A percentile compares a stretch with the other conserved stretches of the same genome.
Conservation (phyloP, 2,113 vertebrate species). For the Gambusia holbrooki region DNA sequence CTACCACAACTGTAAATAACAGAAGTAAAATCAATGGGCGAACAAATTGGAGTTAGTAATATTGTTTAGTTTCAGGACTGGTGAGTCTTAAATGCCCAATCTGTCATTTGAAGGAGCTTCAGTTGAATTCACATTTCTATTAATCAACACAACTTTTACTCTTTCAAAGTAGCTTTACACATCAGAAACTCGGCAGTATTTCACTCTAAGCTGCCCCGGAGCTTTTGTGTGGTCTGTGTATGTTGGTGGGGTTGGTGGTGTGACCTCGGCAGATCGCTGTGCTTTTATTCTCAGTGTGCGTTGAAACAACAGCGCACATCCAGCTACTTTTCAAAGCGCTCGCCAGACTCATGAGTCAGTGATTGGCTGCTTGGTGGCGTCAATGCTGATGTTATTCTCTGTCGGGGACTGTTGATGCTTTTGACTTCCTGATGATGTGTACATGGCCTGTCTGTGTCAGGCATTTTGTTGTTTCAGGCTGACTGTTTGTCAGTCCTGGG, state of each 20-base stretch:
- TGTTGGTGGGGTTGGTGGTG: background rate
- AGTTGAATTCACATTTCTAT: background rate
- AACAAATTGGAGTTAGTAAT: background rate
- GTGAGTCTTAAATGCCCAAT: background rate
- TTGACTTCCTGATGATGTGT: constrained; percentile 12
- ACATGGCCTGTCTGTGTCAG: background rate
- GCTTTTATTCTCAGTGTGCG: constrained; percentile 29
- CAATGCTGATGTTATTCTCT: constrained; percentile 26
- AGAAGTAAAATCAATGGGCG: background rate
- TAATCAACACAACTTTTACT: background rate
- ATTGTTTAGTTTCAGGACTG: background rate
- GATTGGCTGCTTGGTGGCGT: constrained; percentile 34
- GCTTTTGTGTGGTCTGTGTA: constrained; percentile 2
- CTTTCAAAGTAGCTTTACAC: background rate
- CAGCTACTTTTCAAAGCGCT: constrained; percentile 28
- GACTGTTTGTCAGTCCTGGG: constrained; percentile 15
- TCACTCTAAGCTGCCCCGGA: background rate
- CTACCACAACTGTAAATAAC: too few species aligned
- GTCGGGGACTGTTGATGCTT: constrained; percentile 6
- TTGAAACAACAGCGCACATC: constrained; percentile 49
- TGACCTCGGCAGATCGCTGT: constrained; percentile 17
- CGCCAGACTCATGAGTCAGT: constrained; percentile 54
- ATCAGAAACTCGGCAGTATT: constrained; percentile 1
- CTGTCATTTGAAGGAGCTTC: background rate
- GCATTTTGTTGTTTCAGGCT: constrained; percentile 5